Conservation (phyloP, 2,888 invertebrate genomes). For the Drosophila robusta region DNA sequence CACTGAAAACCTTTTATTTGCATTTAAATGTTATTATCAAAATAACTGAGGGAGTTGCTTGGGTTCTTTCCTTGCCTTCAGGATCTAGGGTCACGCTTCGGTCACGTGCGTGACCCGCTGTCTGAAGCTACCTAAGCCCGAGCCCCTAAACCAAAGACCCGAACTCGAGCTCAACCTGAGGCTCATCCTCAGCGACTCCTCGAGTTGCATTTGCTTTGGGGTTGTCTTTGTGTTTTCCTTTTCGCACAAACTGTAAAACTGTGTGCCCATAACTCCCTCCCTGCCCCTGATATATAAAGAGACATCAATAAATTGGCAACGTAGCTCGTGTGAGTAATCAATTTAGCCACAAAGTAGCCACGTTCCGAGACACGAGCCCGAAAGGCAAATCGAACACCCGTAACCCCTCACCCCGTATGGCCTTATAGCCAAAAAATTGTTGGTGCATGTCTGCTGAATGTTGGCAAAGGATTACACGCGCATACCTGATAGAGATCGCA, state of each 20-base stretch:
- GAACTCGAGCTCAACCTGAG: slow-evolving; percentile 21
- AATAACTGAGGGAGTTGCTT: neutral
- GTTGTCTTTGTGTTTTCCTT: slow-evolving; percentile 33
- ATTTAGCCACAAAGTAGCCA: slow-evolving; percentile 80
- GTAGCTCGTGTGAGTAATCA: slow-evolving; percentile 76
- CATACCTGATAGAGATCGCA: slow-evolving; percentile 84
- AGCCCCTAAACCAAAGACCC: neutral
- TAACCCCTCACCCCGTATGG: slow-evolving; percentile 2
- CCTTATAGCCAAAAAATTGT: slow-evolving; percentile 5
- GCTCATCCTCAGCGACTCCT: slow-evolving; percentile 7
- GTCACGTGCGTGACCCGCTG: slow-evolving; percentile 40
- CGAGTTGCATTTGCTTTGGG: slow-evolving; percentile 32
- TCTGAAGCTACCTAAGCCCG: slow-evolving; percentile 9
- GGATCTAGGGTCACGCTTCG: slow-evolving; percentile 36
- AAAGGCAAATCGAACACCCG: slow-evolving; percentile 6
- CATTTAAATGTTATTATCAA: neutral
- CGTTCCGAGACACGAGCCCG: slow-evolving; percentile 60
- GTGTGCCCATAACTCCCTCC: slow-evolving; percentile 12
- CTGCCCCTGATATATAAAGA: slow-evolving; percentile 6
- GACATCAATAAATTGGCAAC: slow-evolving; percentile 62
- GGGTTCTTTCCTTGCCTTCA: neutral
- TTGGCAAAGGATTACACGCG: slow-evolving; percentile 74
- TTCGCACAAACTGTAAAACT: slow-evolving; percentile 65
- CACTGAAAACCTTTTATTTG: slow-evolving; percentile 1
- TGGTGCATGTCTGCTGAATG: slow-evolving; percentile 68